Evolutionary conservation across 2,113 vertebrate species (phyloP).

Genomic region (Triplophysa rosa): DNA sequence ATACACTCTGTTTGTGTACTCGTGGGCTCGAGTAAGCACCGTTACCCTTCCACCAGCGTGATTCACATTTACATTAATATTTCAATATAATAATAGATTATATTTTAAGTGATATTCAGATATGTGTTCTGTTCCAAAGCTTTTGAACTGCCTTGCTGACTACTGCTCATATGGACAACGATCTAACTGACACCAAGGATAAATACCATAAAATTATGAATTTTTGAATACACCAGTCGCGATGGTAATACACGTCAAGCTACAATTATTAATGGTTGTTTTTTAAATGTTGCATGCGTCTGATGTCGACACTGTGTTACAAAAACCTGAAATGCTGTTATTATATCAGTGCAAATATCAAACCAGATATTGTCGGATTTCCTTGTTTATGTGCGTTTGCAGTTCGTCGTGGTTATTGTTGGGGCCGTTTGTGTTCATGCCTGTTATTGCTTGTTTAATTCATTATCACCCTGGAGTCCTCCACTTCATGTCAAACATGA

Average conservation of each 20-base stretch:
- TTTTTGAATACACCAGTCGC: too few species aligned
- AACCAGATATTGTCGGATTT: not conserved
- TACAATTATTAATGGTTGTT: too few species aligned
- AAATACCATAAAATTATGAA: too few species aligned
- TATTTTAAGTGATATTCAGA: not conserved
- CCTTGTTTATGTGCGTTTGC: not conserved
- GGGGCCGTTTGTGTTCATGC: slow-evolving; percentile 22
- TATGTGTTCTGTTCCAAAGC: not conserved
- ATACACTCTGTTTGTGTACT: not conserved
- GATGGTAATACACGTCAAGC: too few species aligned
- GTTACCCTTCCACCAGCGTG: not conserved
- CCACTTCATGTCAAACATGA: slow-evolving; percentile 12
- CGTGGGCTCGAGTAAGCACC: slow-evolving; percentile 44
- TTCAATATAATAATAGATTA: not conserved
- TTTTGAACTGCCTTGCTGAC: not conserved
- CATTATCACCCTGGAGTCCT: slow-evolving; percentile 30
- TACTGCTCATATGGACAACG: not conserved
- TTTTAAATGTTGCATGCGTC: too few species aligned
- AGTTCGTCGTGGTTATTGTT: slow-evolving; percentile 20
- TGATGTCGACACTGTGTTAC: too few species aligned
- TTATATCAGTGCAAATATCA: slow-evolving; percentile 1
- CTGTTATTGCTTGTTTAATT: slow-evolving; percentile 35
- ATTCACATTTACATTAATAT: not conserved
- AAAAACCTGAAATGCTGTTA: not conserved
- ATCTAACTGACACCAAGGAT: too few species aligned